phyloP scores from a whole-genome alignment of 2,888 invertebrate genomes.

The Drosophila suboccidentalis region DNA sequence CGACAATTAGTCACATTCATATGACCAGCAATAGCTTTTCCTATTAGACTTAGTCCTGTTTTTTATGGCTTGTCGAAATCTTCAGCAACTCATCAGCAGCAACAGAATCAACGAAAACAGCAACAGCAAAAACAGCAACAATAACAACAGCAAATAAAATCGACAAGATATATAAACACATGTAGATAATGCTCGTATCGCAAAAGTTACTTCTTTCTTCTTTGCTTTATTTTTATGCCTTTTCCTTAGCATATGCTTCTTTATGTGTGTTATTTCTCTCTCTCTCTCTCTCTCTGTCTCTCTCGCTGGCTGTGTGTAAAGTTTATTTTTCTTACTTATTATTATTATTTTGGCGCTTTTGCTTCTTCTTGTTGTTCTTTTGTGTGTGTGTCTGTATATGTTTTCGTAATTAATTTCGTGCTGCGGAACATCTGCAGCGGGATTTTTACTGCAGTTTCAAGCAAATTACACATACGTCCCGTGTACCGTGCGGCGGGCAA shows the following conservation, averaged over 20 bases:
- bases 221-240: slow-evolving; percentile 72
- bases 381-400: slow-evolving; percentile 33
- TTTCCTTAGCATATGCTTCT: slow-evolving; percentile 74
- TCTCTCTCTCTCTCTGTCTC: too few relatives aligned
- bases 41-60: slow-evolving; percentile 12
- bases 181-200: slow-evolving; percentile 61
- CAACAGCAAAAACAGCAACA: slow-evolving; percentile 25
- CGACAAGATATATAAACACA: slow-evolving; percentile 27
- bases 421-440: slow-evolving; percentile 81
- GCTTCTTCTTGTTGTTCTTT: slow-evolving; percentile 32
- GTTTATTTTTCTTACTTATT: slow-evolving; percentile 81
- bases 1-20: slow-evolving; percentile 9
- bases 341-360: slow-evolving; percentile 63
- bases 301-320: slow-evolving; percentile 60
- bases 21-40: slow-evolving; percentile 30
- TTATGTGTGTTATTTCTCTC: slow-evolving; percentile 51
- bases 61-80: slow-evolving; percentile 35
- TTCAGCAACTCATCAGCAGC: slow-evolving; percentile 40
- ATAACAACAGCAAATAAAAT: slow-evolving; percentile 17
- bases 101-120: too few relatives aligned
- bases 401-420: slow-evolving; percentile 78
- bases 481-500: slow-evolving; percentile 43
- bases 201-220: slow-evolving; percentile 54
- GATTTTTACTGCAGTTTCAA: slow-evolving; percentile 76
- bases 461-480: slow-evolving; percentile 77